phyloP scores from a whole-genome alignment of 2,888 invertebrate species.

The Darwinula stevensoni region DNA sequence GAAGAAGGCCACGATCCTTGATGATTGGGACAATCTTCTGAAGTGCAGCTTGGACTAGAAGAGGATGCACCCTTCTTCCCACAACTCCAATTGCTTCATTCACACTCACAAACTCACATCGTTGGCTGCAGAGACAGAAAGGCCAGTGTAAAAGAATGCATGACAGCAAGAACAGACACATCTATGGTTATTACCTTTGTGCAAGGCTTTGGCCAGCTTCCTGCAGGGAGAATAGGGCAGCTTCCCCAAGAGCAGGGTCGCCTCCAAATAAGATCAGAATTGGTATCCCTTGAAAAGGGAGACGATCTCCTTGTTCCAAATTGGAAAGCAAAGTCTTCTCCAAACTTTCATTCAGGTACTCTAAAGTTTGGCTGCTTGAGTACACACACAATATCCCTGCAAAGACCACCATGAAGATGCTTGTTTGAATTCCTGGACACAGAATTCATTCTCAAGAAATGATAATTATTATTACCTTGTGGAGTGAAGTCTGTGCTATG shows the following conservation, averaged over 20 bases:
- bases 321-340: conserved; percentile 69
- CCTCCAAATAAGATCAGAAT: conserved; percentile 70
- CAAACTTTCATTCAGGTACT: conserved; percentile 63
- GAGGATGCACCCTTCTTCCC: too few relatives aligned
- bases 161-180: conserved; percentile 5
- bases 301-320: conserved; percentile 58
- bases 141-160: conserved; percentile 3
- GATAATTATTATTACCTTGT: conserved; percentile 30
- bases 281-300: conserved; percentile 55
- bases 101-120: conserved; percentile 1
- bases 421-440: too few relatives aligned
- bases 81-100: too few relatives aligned
- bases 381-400: conserved; percentile 27
- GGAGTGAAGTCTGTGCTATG: conserved; percentile 59
- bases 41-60: too few relatives aligned
- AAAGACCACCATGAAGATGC: too few relatives aligned
- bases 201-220: conserved; percentile 71
- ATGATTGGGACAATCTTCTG: too few relatives aligned
- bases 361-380: conserved; percentile 66
- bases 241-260: conserved; percentile 48
- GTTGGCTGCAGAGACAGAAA: too few relatives aligned
- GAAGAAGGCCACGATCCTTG: too few relatives aligned
- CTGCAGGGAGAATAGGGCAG: conserved; percentile 49
- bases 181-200: conserved; percentile 28
- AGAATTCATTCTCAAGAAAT: too few relatives aligned